A percentile compares a stretch with the other conserved stretches of the same genome.
These are phyloP conservation scores for Rhinophrynus dorsalis DNA, from an alignment of 2,797 vertebrate genomes.

Conservation along the genomic window DNA sequence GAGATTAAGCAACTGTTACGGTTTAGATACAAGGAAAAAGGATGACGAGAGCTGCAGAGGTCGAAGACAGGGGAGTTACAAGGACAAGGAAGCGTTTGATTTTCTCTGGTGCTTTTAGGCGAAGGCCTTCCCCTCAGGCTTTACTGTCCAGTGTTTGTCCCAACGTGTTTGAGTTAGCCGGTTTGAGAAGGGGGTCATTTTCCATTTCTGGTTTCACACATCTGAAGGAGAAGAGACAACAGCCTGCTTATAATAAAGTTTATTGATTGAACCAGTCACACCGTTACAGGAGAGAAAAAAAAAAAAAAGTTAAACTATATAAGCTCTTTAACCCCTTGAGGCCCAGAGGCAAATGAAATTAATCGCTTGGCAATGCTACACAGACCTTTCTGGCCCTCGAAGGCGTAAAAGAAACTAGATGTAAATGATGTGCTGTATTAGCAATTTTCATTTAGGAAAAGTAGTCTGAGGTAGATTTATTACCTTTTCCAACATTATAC, in stretches of 20 bases:
- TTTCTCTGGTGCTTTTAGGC: slow-evolving; percentile 88
- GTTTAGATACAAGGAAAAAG: slow-evolving; percentile 70
- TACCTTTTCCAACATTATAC: too few species aligned
- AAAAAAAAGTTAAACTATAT: too few species aligned
- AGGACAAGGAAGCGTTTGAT: slow-evolving; percentile 77
- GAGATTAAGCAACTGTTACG: slow-evolving; percentile 75
- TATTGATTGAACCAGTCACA: too few species aligned
- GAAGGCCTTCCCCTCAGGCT: slow-evolving; percentile 71
- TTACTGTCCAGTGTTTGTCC: slow-evolving; percentile 90
- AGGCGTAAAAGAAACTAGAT: too few species aligned
- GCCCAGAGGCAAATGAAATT: too few species aligned
- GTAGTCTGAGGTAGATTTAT: too few species aligned
- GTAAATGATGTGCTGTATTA: too few species aligned
- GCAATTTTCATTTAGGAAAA: too few species aligned
- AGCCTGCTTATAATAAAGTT: background rate
- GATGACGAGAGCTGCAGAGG: slow-evolving; percentile 64
- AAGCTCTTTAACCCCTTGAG: too few species aligned
- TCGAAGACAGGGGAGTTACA: slow-evolving; percentile 68
- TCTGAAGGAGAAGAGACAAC: slow-evolving; percentile 58
- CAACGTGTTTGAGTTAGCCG: slow-evolving; percentile 86
- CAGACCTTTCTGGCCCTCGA: too few species aligned
- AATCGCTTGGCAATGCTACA: too few species aligned
- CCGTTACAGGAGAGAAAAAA: background rate
- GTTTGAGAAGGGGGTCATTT: slow-evolving; percentile 79
- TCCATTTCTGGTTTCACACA: slow-evolving; percentile 86